These are phyloP conservation scores for Pteropus rufus DNA, from an alignment of 2,797 vertebrate genomes.

Conservation along the genomic window DNA sequence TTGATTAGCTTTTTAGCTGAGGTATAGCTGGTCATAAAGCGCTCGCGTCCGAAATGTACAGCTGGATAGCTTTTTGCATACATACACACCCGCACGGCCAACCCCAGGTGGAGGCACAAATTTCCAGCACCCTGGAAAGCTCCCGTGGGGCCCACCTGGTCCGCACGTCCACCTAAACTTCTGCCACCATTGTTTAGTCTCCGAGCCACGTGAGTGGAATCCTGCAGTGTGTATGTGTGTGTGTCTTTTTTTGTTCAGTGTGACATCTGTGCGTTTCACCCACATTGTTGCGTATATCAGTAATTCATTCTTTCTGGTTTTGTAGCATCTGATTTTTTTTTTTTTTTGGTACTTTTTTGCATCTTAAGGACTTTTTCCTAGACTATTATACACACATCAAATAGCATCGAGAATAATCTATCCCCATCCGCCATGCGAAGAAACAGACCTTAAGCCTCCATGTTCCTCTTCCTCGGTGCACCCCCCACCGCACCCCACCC, in stretches of 20 bases:
- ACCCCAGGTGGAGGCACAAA: not conserved
- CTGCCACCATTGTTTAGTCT: not conserved
- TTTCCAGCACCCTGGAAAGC: not conserved
- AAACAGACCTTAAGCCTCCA: not conserved
- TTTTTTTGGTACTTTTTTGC: not conserved
- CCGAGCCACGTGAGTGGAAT: fast-evolving
- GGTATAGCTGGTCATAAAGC: not conserved
- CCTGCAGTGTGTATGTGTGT: fast-evolving
- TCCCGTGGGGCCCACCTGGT: not conserved
- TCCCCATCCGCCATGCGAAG: not conserved
- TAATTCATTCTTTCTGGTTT: not conserved
- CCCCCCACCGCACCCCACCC: too few species aligned
- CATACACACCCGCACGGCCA: fast-evolving
- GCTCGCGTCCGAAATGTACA: not conserved
- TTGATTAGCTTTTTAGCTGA: not conserved
- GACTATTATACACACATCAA: not conserved
- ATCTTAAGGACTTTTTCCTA: not conserved
- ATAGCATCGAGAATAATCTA: not conserved
- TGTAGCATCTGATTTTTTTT: not conserved
- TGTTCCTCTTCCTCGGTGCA: not conserved
- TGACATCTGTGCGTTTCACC: not conserved
- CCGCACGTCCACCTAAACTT: fast-evolving
- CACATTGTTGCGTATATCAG: fast-evolving
- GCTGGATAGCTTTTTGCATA: not conserved
- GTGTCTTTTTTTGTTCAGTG: not conserved